These are phyloP conservation scores for Helicoverpa assulta DNA, from an alignment of 2,888 invertebrate genomes.

Conservation along the genomic window DNA sequence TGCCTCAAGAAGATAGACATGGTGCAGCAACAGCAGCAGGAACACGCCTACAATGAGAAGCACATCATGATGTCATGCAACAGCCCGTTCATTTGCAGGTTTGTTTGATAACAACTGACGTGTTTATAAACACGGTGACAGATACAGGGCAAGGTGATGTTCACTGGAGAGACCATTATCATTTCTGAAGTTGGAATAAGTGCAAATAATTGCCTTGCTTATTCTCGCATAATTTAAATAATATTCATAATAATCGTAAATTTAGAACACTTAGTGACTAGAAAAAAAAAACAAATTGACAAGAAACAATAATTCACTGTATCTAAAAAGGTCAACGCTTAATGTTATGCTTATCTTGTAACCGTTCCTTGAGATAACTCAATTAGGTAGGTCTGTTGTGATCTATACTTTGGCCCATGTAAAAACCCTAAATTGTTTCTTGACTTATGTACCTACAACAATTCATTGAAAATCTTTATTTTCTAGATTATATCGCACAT, in stretches of 20 bases:
- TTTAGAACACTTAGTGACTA: neutral
- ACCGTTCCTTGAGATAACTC: constrained; percentile 21
- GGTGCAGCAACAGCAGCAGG: constrained; percentile 96
- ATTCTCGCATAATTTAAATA: neutral
- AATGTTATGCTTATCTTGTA: constrained; percentile 27
- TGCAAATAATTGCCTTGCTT: neutral
- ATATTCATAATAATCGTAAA: neutral
- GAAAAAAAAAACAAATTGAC: constrained; percentile 1
- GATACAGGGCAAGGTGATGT: constrained; percentile 16
- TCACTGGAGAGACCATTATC: neutral
- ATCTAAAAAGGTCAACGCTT: neutral
- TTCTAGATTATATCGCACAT: constrained; percentile 96
- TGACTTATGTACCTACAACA: neutral
- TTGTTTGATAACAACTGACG: constrained; percentile 6
- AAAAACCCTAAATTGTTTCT: constrained; percentile 10
- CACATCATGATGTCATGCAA: constrained; percentile 95
- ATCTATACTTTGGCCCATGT: constrained; percentile 13
- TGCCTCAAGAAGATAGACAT: constrained; percentile 97
- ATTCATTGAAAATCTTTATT: constrained; percentile 11
- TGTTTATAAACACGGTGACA: constrained; percentile 4
- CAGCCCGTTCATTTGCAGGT: constrained; percentile 95
- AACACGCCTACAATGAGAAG: constrained; percentile 97
- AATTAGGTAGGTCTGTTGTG: constrained; percentile 1
- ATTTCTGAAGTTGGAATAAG: neutral
- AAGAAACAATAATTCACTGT: constrained; percentile 3